Conservation (phyloP, 1,140 invertebrate genomes). For the Lordiphosa clarofinis region DNA sequence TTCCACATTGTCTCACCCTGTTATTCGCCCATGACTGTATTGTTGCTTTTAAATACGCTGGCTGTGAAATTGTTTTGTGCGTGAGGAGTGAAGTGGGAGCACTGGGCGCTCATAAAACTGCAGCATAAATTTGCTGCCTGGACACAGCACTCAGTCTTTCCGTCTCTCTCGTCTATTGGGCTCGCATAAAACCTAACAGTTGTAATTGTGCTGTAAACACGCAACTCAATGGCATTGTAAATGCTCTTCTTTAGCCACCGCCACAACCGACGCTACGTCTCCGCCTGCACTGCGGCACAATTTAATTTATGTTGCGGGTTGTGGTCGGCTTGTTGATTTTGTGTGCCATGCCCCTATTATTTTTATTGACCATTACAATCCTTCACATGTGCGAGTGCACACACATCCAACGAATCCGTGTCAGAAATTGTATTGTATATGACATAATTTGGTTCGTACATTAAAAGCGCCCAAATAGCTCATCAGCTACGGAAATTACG, state of each 20-base stretch:
- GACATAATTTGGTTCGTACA: conserved; percentile 58
- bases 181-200: conserved; percentile 71
- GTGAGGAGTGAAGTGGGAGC: conserved; percentile 21
- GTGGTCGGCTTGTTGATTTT: conserved; percentile 69
- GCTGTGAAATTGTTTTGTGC: conserved; percentile 56
- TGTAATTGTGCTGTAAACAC: conserved; percentile 77
- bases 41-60: conserved; percentile 49
- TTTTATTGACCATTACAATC: conserved; percentile 71
- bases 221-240: conserved; percentile 72
- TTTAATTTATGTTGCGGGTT: conserved; percentile 68
- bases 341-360: conserved; percentile 52
- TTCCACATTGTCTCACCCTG: no score
- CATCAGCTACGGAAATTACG: conserved; percentile 51
- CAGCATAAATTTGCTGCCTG: conserved; percentile 56
- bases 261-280: not conserved
- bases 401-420: conserved; percentile 23
- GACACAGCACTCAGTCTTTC: conserved; percentile 4
- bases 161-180: conserved; percentile 40
- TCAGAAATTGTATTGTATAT: conserved; percentile 44
- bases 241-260: conserved; percentile 31
- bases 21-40: no score
- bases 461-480: conserved; percentile 52
- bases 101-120: conserved; percentile 66
- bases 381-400: conserved; percentile 21
- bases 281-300: conserved; percentile 59